Conservation (phyloP, 2,797 vertebrate species). For the Austrolebias charrua region DNA sequence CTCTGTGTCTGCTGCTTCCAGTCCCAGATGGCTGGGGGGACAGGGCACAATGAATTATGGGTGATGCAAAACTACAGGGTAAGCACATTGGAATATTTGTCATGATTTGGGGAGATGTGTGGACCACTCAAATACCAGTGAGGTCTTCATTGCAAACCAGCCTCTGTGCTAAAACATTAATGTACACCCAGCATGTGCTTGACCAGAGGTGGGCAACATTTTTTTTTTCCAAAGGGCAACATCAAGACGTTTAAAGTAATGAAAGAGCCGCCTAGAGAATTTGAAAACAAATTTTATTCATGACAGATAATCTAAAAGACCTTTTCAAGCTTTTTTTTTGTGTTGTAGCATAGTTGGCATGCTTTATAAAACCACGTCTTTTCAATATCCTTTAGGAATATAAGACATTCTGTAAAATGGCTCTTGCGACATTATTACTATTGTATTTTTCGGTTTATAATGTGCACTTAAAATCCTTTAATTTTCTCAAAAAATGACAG, state of each 20-base stretch:
- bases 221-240: not conserved
- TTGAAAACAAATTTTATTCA: no score
- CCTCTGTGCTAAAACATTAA: conserved; percentile 3
- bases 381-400: no score
- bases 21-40: conserved; percentile 67
- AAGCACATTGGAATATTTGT: conserved; percentile 65
- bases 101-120: conserved; percentile 55
- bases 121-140: conserved; percentile 14
- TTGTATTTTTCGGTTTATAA: no score
- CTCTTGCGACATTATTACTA: no score
- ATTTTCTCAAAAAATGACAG: no score
- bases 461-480: no score
- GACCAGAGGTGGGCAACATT: not conserved
- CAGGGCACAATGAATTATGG: conserved; percentile 67
- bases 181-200: not conserved
- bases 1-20: conserved; percentile 28
- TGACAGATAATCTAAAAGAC: no score
- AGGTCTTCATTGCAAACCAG: conserved; percentile 15
- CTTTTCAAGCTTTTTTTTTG: no score
- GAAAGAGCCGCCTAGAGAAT: no score
- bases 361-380: no score
- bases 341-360: no score
- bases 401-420: no score
- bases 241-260: conserved; percentile 1
- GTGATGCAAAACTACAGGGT: conserved; percentile 68